Evolutionary conservation across 2,113 vertebrate genomes (phyloP).

Genomic region (Podocnemis expansa): DNA sequence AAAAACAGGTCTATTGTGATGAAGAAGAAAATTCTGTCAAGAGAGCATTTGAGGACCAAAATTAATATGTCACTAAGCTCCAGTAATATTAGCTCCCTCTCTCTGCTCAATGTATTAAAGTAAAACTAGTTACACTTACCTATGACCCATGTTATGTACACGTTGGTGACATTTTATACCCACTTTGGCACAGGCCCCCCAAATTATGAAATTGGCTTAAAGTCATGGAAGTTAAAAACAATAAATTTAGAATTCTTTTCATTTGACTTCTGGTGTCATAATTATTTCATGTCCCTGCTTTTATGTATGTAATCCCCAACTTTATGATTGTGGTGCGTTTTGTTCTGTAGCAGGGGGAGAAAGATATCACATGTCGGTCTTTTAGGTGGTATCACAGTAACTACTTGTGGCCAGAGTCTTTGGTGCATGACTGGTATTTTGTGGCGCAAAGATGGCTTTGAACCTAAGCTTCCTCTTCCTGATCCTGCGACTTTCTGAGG

Average conservation of each 20-base stretch:
- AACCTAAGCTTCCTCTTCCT: neutral
- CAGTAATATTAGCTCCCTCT: rapidly evolving
- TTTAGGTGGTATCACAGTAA: neutral
- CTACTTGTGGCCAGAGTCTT: neutral
- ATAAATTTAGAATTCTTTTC: neutral
- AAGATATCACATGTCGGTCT: too few species aligned
- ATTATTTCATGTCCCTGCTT: neutral
- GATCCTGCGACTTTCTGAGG: neutral
- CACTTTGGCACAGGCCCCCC: neutral
- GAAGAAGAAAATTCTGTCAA: neutral
- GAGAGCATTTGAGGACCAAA: neutral
- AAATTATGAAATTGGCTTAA: neutral
- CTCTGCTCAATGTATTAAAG: rapidly evolving
- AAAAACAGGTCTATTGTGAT: neutral
- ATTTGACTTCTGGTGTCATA: neutral
- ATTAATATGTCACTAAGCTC: neutral
- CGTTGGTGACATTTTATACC: neutral
- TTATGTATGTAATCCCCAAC: neutral
- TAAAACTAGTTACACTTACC: neutral
- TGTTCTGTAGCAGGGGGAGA: neutral
- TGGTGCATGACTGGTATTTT: neutral
- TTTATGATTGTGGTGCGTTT: neutral
- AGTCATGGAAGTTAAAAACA: neutral
- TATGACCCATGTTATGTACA: neutral
- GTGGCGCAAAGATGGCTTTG: neutral